Evolutionary conservation across 2,797 vertebrate species (phyloP), one percentile per base, ranked within the genome.

Genomic region (Enteromius thamalakanensis): DNA sequence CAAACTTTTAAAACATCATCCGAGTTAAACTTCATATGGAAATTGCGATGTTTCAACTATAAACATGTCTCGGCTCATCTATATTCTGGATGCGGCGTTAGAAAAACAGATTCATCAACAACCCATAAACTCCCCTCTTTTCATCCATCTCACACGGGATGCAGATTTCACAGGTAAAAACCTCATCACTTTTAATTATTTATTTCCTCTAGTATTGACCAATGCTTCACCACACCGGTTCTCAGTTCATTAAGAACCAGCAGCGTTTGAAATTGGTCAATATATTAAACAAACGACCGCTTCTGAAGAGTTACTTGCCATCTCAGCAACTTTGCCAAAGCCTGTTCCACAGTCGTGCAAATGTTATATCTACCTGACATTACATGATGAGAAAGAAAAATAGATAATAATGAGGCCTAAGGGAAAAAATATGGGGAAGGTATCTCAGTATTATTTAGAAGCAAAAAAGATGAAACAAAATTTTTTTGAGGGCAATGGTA

Each of bases 101-200:
- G 65, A 42, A 53, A 77, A 79, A 86, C 82, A 87, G 71, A 87
- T 83, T 55, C 29, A 76, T 82, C 81, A 84, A 85, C 85, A 84
- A 49, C 58, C 75, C 83, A 74, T 84, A 74, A 87, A 85, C 45
- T 71, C 84, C 15, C 72, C 37, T 53, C 85, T 87, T 76, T 86
- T 84, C 88, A 90, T 92, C 87, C 84, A 72, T 82, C 82, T 15
- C 58, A 82, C 89, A 91, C 89, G 91, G 89, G 90, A 89, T 84
- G 76, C 64, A 32, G 77, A 85, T 82, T 92, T 81, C 92, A 86
- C 89, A 93, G 94, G 95, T 93, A 93, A 94, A 92, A 92, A 92
- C 91, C 89, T 91, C 92, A 93, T 92, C 85, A 70, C 89, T 87
- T 91, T 92, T 91, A 94, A 95, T 93, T 91, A 92, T 92, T 91